Percentiles rank a stretch among this genome's conserved stretches.
These are phyloP conservation scores for Magallana nippona DNA, from an alignment of 2,888 invertebrate species.

Conservation along the genomic window DNA sequence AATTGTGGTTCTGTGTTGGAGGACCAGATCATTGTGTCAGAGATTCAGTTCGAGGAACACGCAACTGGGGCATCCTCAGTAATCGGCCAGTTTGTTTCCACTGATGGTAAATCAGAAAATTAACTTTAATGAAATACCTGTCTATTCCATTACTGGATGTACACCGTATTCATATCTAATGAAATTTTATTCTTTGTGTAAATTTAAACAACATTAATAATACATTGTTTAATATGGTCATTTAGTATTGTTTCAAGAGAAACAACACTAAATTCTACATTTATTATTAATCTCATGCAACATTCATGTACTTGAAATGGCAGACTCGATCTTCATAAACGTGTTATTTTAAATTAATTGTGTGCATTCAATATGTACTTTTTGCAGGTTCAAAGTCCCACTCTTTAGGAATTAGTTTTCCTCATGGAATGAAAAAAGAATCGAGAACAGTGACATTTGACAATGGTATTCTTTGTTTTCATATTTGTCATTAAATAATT, in stretches of 20 bases:
- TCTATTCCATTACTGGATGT: no score
- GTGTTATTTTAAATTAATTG: no score
- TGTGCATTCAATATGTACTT: not conserved
- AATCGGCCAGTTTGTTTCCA: slow-evolving; percentile 95
- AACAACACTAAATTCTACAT: no score
- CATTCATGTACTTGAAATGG: no score
- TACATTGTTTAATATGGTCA: no score
- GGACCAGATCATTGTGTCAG: slow-evolving; percentile 96
- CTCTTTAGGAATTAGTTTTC: slow-evolving; percentile 79
- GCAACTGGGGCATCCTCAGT: slow-evolving; percentile 92
- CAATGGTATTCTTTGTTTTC: slow-evolving; percentile 84
- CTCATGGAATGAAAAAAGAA: slow-evolving; percentile 86
- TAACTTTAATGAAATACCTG: not conserved
- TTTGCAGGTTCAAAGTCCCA: slow-evolving; percentile 72
- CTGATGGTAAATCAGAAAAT: slow-evolving; percentile 85
- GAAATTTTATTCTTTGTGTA: no score
- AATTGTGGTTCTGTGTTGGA: slow-evolving; percentile 97
- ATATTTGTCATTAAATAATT: no score
- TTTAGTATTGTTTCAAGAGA: no score
- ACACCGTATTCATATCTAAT: no score
- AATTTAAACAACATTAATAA: no score
- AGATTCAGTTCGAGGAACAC: slow-evolving; percentile 96
- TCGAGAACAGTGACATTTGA: slow-evolving; percentile 94
- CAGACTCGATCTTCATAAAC: no score
- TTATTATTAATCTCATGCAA: no score